Base-by-base conservation (phyloP, 1,140 invertebrate species). In the Tribolium madens region DNA sequence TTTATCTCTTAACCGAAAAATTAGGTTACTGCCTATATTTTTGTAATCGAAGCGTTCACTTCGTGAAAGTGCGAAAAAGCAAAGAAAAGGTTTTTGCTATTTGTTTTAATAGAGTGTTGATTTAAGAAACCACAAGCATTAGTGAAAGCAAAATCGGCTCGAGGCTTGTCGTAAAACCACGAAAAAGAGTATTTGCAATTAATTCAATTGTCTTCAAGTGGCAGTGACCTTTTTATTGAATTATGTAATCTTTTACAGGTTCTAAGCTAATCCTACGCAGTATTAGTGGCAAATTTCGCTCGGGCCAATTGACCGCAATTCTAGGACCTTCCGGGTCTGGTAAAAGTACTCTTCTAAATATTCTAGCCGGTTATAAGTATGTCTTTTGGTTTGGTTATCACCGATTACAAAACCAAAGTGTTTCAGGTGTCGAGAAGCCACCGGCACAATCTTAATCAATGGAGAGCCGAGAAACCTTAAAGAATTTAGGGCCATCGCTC, bases 281-380 rank as follows among this genome's bases (percentile, higher is more conserved):
- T 42, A 88, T 95, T 5, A 93, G 88, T 76, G 94, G 93, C 0
- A 89, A 91, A 77, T 94, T 95, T 82, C 88, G 87, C 69, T 92
- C 92, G 0, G 94, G 94, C 0, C 88, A 96, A 81, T 86, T 97
- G 48, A 94, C 93, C 0, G 95, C 93, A 1, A 96, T 97, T 78
- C 88, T 97, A 84, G 95, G 95, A 2, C 94, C 95, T 3, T 97
- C 95, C 0, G 96, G 96, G 3, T 93, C 96, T 0, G 97, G 96
- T 12, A 98, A 98, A 87, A 96, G 93, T 21, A 97, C 96, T 0
- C 86, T 97, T 2, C 87, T 97, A 2, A 96, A 97, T 82, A 89
- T 96, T 76, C 86, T 96, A 9, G 94, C 95, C 5, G 95, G 94
- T 78, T 96, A 95, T 85, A 95, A 92, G 95, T 96, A 88, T 88